A percentile compares a stretch with the other conserved stretches of the same genome.
Conservation (phyloP, 2,797 vertebrate species). For the Pampus argenteus region DNA sequence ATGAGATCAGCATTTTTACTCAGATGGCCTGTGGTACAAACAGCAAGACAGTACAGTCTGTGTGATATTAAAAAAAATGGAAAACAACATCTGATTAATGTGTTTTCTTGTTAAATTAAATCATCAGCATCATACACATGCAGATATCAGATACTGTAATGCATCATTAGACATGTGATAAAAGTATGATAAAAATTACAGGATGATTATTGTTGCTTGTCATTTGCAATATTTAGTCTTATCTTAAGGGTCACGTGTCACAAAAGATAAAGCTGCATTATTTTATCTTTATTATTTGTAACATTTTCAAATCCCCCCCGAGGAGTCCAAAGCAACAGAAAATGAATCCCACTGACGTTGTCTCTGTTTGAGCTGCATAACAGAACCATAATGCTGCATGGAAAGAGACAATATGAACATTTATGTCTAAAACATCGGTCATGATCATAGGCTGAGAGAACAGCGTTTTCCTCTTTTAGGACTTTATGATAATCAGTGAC, state of each 20-base stretch:
- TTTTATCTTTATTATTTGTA: slow-evolving; percentile 11
- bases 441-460: too few relatives aligned
- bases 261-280: background rate
- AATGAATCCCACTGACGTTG: background rate
- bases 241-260: background rate
- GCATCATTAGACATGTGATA: background rate
- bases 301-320: background rate
- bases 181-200: background rate
- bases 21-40: background rate
- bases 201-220: background rate
- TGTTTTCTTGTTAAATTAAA: background rate
- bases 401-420: background rate
- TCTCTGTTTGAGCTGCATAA: background rate
- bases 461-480: background rate
- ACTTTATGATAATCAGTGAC: background rate
- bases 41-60: background rate
- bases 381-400: background rate
- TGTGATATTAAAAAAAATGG: background rate
- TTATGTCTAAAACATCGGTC: too few relatives aligned
- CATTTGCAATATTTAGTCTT: background rate
- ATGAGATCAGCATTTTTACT: background rate
- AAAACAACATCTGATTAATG: background rate
- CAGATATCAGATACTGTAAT: background rate
- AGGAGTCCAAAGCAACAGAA: background rate
- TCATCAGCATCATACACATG: background rate